These are phyloP conservation scores for Bos indicus DNA, from an alignment of 2,113 vertebrate genomes.

Conservation along the genomic window DNA sequence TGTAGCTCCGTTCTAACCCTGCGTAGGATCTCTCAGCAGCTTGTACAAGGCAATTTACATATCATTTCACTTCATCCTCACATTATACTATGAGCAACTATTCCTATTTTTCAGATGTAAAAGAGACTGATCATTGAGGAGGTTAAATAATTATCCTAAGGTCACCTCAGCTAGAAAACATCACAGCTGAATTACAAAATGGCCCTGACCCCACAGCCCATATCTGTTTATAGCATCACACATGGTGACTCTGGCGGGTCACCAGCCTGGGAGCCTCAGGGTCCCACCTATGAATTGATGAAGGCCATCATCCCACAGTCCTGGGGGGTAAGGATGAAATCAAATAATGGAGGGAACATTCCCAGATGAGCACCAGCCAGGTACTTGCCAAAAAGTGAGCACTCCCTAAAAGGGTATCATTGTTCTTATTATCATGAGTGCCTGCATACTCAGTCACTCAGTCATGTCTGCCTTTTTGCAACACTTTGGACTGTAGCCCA, in stretches of 20 bases:
- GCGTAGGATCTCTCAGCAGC: neutral
- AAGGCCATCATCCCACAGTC: neutral
- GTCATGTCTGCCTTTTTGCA: neutral
- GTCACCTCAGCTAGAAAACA: neutral
- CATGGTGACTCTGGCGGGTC: fast-evolving
- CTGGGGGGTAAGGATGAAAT: neutral
- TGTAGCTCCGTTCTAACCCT: neutral
- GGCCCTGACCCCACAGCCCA: neutral
- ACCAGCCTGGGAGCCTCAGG: neutral
- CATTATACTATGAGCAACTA: neutral
- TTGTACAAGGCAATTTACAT: neutral
- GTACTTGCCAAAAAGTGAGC: neutral
- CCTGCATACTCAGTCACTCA: neutral
- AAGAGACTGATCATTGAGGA: neutral
- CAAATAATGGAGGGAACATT: neutral
- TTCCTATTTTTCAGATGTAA: neutral
- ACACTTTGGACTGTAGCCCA: neutral
- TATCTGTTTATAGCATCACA: neutral
- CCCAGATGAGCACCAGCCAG: neutral
- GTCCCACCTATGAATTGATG: neutral
- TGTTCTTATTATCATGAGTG: neutral
- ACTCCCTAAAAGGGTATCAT: neutral
- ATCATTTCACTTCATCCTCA: neutral
- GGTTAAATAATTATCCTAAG: neutral
- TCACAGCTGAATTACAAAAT: neutral